Conservation (phyloP, 2,888 invertebrate species). For the Neuroscelio doddi region DNA sequence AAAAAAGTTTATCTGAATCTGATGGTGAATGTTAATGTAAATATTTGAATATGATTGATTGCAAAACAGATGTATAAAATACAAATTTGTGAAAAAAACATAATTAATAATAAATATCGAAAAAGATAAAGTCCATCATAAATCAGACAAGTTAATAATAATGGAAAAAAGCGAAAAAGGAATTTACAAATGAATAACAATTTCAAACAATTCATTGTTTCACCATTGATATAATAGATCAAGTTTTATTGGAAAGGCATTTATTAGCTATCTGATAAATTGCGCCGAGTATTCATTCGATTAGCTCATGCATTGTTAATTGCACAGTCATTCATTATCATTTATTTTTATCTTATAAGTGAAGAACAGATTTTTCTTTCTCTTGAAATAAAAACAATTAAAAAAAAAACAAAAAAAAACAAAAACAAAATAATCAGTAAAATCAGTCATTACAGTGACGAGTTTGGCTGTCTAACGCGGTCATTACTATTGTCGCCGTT, state of each 20-base stretch:
- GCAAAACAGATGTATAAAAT: too few relatives aligned
- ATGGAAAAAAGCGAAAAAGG: slow-evolving; percentile 23
- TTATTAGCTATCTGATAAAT: slow-evolving; percentile 44
- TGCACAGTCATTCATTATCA: slow-evolving; percentile 42
- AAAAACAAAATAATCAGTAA: too few relatives aligned
- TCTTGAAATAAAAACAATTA: slow-evolving; percentile 23
- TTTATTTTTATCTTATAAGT: slow-evolving; percentile 39
- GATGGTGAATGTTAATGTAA: too few relatives aligned
- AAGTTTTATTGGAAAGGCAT: slow-evolving; percentile 37
- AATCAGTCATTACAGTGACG: slow-evolving; percentile 18
- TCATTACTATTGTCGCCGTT: too few relatives aligned
- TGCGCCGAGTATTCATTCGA: slow-evolving; percentile 25
- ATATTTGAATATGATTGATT: too few relatives aligned
- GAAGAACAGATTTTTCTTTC: slow-evolving; percentile 37
- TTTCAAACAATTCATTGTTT: slow-evolving; percentile 32
- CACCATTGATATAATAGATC: slow-evolving; percentile 33
- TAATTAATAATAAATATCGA: too few relatives aligned
- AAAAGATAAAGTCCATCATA: too few relatives aligned
- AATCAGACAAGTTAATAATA: too few relatives aligned
- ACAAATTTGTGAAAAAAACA: too few relatives aligned
- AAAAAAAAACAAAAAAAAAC: too few relatives aligned
- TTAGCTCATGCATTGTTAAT: slow-evolving; percentile 44
- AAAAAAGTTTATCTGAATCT: too few relatives aligned
- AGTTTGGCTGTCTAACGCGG: slow-evolving; percentile 24
- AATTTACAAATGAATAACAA: slow-evolving; percentile 36